Conservation (phyloP, 2,888 invertebrate genomes). For the Abrostola tripartita region DNA sequence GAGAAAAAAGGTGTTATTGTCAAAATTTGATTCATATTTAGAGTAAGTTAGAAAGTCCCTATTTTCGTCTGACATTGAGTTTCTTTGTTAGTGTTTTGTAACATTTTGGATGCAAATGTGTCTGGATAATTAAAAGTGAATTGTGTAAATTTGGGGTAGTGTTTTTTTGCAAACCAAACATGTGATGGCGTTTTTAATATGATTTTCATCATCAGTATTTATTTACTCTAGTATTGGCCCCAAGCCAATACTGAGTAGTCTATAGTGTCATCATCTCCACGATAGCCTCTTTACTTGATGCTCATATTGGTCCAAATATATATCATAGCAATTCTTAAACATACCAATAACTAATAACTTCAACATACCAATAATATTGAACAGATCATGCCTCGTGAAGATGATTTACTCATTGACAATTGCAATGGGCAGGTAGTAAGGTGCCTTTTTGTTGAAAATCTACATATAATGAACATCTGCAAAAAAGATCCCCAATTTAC, state of each 20-base stretch:
- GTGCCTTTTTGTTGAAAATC: neutral
- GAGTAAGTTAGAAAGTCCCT: neutral
- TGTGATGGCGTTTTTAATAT: too few relatives aligned
- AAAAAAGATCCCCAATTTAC: neutral
- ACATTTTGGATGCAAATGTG: neutral
- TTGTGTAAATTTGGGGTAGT: neutral
- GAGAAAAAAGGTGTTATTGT: conserved; percentile 18
- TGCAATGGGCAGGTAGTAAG: neutral
- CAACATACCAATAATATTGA: too few relatives aligned
- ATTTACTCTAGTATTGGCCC: too few relatives aligned
- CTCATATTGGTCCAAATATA: neutral
- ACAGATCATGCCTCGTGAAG: too few relatives aligned
- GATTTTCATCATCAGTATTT: too few relatives aligned
- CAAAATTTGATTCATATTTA: conserved; percentile 6
- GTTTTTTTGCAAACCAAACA: too few relatives aligned
- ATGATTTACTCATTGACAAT: neutral
- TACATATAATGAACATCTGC: neutral
- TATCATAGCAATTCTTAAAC: too few relatives aligned
- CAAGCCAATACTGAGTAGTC: too few relatives aligned
- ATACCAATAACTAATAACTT: too few relatives aligned
- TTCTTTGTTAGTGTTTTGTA: neutral
- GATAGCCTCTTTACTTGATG: neutral
- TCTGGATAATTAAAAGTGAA: too few relatives aligned
- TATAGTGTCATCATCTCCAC: too few relatives aligned
- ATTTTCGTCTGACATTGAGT: neutral